A percentile compares a stretch with the other conserved stretches of the same genome.
These are phyloP conservation scores for Napeogenes inachia DNA, from an alignment of 2,888 invertebrate species.

Conservation along the genomic window DNA sequence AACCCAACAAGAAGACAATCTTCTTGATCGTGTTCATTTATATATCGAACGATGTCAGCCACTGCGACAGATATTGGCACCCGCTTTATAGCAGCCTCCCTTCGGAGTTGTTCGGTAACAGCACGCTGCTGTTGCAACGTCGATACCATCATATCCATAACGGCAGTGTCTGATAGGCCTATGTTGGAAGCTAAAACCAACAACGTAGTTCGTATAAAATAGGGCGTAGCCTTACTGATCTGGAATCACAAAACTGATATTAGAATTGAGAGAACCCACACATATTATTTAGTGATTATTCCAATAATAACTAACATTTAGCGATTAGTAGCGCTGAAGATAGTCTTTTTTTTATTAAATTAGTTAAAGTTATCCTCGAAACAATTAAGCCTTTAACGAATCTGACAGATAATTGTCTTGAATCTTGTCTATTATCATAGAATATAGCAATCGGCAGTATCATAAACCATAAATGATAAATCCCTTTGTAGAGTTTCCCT, in stretches of 20 bases:
- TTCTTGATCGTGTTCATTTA: constrained; percentile 93
- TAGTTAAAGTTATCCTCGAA: no score
- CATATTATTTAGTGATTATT: not conserved
- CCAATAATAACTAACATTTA: not conserved
- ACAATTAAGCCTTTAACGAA: no score
- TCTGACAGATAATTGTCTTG: no score
- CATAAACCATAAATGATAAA: no score
- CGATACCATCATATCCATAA: constrained; percentile 95
- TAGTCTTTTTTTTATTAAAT: no score
- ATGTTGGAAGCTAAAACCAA: constrained; percentile 80
- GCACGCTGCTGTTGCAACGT: constrained; percentile 95
- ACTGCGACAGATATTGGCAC: constrained; percentile 94
- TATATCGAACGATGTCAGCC: constrained; percentile 93
- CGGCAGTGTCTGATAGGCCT: constrained; percentile 92
- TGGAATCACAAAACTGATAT: constrained; percentile 21
- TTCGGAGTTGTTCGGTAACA: constrained; percentile 93
- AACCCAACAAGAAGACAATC: constrained; percentile 96
- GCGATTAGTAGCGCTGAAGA: not conserved
- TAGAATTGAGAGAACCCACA: not conserved
- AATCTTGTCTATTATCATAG: no score
- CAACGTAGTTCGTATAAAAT: constrained; percentile 51
- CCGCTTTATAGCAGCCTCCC: constrained; percentile 92
- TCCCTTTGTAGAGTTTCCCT: no score
- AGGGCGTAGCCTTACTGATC: constrained; percentile 63
- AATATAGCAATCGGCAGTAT: no score